Base-by-base conservation (phyloP, 2,797 vertebrate genomes). In the Microchirus variegatus region DNA sequence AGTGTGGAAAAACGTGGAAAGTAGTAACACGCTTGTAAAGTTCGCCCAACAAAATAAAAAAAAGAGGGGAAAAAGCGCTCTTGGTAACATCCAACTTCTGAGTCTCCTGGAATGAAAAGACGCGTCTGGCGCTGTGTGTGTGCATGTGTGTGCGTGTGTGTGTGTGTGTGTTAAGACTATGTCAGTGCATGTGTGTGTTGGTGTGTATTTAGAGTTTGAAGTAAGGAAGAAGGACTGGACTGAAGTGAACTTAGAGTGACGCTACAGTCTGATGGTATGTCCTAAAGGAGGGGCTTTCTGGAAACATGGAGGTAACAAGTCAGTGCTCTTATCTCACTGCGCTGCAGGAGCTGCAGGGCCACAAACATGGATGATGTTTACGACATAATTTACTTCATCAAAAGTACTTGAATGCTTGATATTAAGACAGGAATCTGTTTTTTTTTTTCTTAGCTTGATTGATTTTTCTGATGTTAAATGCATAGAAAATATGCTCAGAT, bases 161-260 rank as follows among this genome's bases (percentile, higher is more conserved):
- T 42, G 72, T 14, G 75, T 18, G 51, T 42, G 9, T 35, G 57
- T 31, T 49, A 14, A 52, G 49, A 38, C n/a, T n/a, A n/a, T 78
- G 63, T 53, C 62, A 47, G 19, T 40, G 72, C 22, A 37, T 67
- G 70, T 45, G 70, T 45, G 58, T 59, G 59, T 51, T 59, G 17
- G 65, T 76, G 80, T 70, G 75, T 78, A 8, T 87, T 60, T 37
- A 22, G 61, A 62, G 68, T 15, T 63, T 11, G 58, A 31, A 31
- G 31, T 31, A 6, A 31, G 47, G 46, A 60, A 78, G 51, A 53
- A 67, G 73, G 81, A 77, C 74, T 81, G 86, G 68, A 78, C 84
- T 66, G 68, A 79, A 83, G 82, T 81, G 77, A 87, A 84, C 73
- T 86, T 58, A 54, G 68, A 81, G 71, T 79, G 87, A 85, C 83